Conservation (phyloP, 2,888 invertebrate genomes). For the Palloptera scutellata region DNA sequence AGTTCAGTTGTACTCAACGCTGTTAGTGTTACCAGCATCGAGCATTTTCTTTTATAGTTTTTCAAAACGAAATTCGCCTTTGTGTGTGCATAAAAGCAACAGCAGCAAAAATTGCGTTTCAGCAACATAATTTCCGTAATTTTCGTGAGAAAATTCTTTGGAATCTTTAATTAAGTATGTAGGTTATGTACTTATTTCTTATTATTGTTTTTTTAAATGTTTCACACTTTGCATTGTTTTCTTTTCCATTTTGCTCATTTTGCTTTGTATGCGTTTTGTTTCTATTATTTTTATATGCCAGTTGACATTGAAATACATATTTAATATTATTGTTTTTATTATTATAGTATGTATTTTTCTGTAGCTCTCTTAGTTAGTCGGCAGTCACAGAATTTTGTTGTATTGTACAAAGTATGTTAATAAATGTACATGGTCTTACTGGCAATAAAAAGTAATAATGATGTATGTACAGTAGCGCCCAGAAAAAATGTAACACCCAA, state of each 20-base stretch:
- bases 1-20: too few species aligned
- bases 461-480: neutral
- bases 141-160: too few species aligned
- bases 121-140: too few species aligned
- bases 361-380: neutral
- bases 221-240: neutral
- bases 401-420: neutral
- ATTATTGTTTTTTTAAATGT: too few species aligned
- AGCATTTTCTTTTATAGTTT: too few species aligned
- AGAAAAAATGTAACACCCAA: too few species aligned
- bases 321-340: neutral
- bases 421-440: slow-evolving; percentile 1
- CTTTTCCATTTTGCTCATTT: neutral
- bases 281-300: neutral
- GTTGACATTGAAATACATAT: slow-evolving; percentile 13
- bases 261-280: neutral
- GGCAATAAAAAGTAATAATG: slow-evolving; percentile 11
- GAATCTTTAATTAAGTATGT: too few species aligned
- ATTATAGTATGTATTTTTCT: neutral
- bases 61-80: too few species aligned
- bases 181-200: too few species aligned
- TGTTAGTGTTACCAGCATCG: too few species aligned
- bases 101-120: too few species aligned
- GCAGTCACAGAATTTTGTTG: neutral
- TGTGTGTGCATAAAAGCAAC: too few species aligned